Percentiles rank a stretch among this genome's conserved stretches.
Conservation (phyloP, 1,140 invertebrate species). For the Dendrolimus kikuchii region DNA sequence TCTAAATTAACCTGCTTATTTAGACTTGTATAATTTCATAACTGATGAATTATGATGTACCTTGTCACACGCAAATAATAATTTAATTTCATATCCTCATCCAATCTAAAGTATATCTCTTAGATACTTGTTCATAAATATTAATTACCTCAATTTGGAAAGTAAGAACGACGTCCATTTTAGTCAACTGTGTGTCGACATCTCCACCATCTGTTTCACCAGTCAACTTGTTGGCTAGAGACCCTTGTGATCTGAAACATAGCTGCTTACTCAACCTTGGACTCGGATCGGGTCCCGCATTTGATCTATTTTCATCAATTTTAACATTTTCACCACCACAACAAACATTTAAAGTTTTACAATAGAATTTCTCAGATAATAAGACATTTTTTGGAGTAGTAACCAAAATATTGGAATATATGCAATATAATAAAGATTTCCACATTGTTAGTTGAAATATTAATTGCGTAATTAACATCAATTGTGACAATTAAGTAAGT, state of each 20-base stretch:
- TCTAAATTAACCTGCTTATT: no score
- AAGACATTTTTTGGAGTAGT: no score
- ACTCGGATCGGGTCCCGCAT: conserved; percentile 66
- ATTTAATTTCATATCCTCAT: no score
- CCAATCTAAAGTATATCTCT: no score
- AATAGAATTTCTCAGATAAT: no score
- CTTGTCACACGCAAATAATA: no score
- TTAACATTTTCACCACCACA: conserved; percentile 22
- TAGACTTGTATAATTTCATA: no score
- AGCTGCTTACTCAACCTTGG: conserved; percentile 74
- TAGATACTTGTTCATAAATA: neutral
- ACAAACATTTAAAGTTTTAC: neutral
- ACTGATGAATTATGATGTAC: no score
- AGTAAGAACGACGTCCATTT: conserved; percentile 96
- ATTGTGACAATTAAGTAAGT: neutral
- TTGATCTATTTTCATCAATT: conserved; percentile 35
- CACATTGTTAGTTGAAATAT: neutral
- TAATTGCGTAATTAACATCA: neutral
- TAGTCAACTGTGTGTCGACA: conserved; percentile 91
- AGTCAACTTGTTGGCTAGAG: conserved; percentile 86
- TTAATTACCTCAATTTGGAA: conserved; percentile 94
- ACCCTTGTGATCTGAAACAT: conserved; percentile 89
- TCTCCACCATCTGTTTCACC: conserved; percentile 91
- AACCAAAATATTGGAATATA: no score
- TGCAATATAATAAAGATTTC: neutral